Base-by-base conservation (phyloP, 2,113 vertebrate genomes). In the Cavia aperea region DNA sequence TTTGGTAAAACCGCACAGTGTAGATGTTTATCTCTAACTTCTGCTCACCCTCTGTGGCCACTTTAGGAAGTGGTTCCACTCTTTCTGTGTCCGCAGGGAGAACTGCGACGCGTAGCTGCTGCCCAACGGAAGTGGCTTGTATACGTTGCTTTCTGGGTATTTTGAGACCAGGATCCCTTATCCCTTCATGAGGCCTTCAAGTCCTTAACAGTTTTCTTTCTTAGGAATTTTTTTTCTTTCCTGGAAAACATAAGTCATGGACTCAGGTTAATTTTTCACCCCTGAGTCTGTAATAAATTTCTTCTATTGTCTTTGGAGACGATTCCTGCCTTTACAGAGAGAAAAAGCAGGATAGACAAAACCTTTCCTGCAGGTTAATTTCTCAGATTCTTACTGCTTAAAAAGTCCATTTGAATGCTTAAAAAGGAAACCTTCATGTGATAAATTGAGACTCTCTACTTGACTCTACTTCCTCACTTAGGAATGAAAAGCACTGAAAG, bases 31-130 rank as follows among this genome's bases (percentile, higher is more conserved):
- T 97, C 89, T 94, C 21, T 75, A 54, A 92, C 81, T 66, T 95
- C 95, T 95, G 75, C 66, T 95, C 87, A 88, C 7, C 95, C 23
- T 77, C 68, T 85, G 92, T 31, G 83, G 94, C 68, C 88, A 68
- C 89, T 95, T 95, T 84, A 95, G 95, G 77, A 96, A 93, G 78
- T 75, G 88, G n/a, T 91, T 96, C 88, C 94, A 58, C 88, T 88
- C 91, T 89, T 95, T 94, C 95, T 26, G 54, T 62, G 46, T n/a
- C 65, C 78, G 82, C 23, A 62, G n/a, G 49, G 84, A 84, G 62
- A 66, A 93, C 2, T 54, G 83, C 26, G 86, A 91, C 33, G 51
- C 18, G 93, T 0, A 81, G 63, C 23, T 68, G 81, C 8, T 29
- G 4, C 88, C 62, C 72, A 75, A 78, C 29, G 86, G 62, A 96